phyloP scores from a whole-genome alignment of 2,113 vertebrate species.

The Pelobates fuscus region DNA sequence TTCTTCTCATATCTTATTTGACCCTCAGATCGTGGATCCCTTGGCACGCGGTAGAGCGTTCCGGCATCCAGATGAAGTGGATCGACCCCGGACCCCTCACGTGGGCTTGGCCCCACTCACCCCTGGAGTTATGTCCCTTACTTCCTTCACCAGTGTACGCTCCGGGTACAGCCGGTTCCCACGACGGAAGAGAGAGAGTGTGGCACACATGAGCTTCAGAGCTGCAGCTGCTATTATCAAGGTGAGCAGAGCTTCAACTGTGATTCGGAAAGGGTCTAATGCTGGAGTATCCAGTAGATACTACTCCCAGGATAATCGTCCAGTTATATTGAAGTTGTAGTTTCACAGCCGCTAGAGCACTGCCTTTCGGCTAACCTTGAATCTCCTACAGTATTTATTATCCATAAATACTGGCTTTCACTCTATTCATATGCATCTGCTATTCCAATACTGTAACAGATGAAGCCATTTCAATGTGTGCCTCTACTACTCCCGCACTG shows the following conservation, averaged over 20 bases:
- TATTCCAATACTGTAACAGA: no score
- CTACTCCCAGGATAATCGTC: no score
- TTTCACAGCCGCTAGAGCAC: no score
- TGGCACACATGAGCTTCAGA: slow-evolving; percentile 92
- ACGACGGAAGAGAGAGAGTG: slow-evolving; percentile 84
- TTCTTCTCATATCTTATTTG: not conserved
- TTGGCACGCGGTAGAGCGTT: slow-evolving; percentile 88
- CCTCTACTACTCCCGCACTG: no score
- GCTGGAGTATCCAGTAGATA: no score
- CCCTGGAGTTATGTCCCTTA: slow-evolving; percentile 80
- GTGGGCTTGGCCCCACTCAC: slow-evolving; percentile 72
- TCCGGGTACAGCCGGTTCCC: slow-evolving; percentile 75
- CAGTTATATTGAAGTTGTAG: no score
- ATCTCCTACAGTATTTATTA: no score
- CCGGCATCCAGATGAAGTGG: slow-evolving; percentile 81
- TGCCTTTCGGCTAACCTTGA: no score
- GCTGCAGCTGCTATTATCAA: slow-evolving; percentile 85
- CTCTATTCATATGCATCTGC: no score
- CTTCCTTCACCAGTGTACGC: slow-evolving; percentile 85
- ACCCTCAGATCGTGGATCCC: slow-evolving; percentile 85
- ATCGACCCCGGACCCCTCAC: slow-evolving; percentile 78
- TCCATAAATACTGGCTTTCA: no score
- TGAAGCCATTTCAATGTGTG: no score
- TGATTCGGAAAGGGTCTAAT: no score
- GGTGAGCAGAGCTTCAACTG: slow-evolving; percentile 61